Base-by-base conservation (phyloP, 2,797 vertebrate species). In the Takifugu ocellatus region DNA sequence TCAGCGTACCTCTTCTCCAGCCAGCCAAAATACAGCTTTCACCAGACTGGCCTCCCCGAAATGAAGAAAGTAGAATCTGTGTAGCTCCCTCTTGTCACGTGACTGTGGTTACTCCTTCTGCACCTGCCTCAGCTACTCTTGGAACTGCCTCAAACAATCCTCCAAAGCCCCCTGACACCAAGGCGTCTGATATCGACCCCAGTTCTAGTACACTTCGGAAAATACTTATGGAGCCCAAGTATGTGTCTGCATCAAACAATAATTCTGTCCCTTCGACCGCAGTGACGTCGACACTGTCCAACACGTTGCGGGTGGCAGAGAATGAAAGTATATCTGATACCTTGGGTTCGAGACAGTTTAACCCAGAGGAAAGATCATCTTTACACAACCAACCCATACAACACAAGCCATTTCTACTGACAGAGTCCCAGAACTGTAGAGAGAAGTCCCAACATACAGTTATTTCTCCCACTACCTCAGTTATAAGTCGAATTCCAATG, bases 161-260 rank as follows among this genome's bases (percentile, higher is more conserved):
- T 0, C 92, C 96, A 0, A 89, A 97, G 66, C 97, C 96, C 0
- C 95, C 96, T 0, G 96, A 99, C 75, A 99, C 97, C 0, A 99
- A 99, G 87, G 97, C 97, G 0, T 99, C 96, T 0, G 97, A 99
- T 54, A 82, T 98, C 0, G 94, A 99, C 66, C 90, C 94, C 0
- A 97, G 92, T 78, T 98, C 97, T 27, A 99, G 97, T 78, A 99
- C 97, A 0, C 86, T 99, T 83, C 91, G 97, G 67, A 99, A 98
- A 86, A 99, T 99, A 60, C 89, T 99, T 61, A 99, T 98, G 97
- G 97, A 99, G 83, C 97, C 97, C 25, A 99, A 99, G 63, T 99
- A 99, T 0, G 94, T 97, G 1, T 94, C 96, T 0, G 92, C 96
- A 0, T 87, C 94, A 0, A 92, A 92, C 44, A 85, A 90, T 60